Percentiles rank a stretch among this genome's conserved stretches.
These are phyloP conservation scores for Drosophila neutralis DNA, from an alignment of 2,888 invertebrate genomes.

Conservation along the genomic window DNA sequence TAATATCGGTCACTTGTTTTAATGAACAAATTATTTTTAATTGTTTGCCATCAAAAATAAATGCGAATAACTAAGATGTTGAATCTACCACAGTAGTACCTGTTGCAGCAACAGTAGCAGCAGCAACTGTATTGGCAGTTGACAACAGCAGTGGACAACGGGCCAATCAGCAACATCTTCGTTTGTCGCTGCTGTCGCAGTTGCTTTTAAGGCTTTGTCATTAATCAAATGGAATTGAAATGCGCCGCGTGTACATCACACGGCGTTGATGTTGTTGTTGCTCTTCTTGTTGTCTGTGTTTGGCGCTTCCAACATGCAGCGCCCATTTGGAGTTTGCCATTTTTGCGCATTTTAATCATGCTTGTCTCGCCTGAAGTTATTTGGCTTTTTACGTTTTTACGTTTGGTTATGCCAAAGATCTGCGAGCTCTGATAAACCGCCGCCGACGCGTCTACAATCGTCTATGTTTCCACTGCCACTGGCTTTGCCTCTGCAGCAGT, in stretches of 20 bases:
- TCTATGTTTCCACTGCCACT: conserved; percentile 36
- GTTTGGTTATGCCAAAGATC: conserved; percentile 72
- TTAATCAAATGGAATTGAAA: conserved; percentile 81
- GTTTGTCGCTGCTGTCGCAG: conserved; percentile 53
- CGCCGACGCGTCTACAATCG: conserved; percentile 41
- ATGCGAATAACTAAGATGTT: conserved; percentile 51
- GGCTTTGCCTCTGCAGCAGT: conserved; percentile 14
- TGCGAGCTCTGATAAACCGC: conserved; percentile 63
- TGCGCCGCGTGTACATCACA: conserved; percentile 79
- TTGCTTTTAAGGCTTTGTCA: conserved; percentile 79
- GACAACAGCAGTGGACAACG: conserved; percentile 55
- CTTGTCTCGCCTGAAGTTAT: conserved; percentile 78
- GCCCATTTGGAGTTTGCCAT: conserved; percentile 79
- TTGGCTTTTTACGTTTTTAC: conserved; percentile 66
- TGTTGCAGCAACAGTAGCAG: conserved; percentile 34
- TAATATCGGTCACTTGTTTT: conserved; percentile 32
- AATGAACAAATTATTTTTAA: conserved; percentile 63
- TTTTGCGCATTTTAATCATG: conserved; percentile 79
- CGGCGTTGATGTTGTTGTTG: conserved; percentile 47
- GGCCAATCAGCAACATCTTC: conserved; percentile 79
- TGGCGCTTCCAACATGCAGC: conserved; percentile 70
- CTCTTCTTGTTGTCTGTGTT: conserved; percentile 47
- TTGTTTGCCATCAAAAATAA: conserved; percentile 44
- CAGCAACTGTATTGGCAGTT: conserved; percentile 46
- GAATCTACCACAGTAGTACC: conserved; percentile 35